Conservation (phyloP, 2,797 vertebrate species). For the Microtus obscurus region DNA sequence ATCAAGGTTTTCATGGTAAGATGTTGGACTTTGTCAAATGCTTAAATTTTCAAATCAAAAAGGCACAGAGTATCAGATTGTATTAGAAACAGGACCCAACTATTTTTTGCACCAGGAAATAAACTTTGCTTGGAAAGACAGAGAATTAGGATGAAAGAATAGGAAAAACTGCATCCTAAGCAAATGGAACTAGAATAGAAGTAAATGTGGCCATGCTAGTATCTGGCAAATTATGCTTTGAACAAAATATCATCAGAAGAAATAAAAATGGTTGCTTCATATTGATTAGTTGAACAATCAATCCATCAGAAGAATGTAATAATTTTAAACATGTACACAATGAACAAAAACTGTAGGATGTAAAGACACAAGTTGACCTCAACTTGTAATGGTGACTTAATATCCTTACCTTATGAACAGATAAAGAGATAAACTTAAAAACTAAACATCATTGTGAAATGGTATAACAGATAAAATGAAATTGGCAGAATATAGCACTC, state of each 20-base stretch:
- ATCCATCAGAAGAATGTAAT: neutral
- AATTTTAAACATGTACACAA: neutral
- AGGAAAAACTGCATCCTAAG: neutral
- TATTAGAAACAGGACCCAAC: neutral
- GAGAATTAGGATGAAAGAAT: neutral
- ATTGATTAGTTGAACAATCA: neutral
- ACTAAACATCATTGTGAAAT: neutral
- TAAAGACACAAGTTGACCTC: neutral
- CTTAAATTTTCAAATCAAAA: neutral
- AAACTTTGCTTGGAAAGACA: neutral
- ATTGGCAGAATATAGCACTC: neutral
- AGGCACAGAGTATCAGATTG: neutral
- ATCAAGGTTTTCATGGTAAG: neutral
- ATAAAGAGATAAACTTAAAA: neutral
- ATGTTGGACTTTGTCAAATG: neutral
- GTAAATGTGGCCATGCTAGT: neutral
- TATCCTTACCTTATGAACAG: neutral
- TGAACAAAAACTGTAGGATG: neutral
- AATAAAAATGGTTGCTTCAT: neutral
- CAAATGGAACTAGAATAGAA: neutral
- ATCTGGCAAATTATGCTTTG: neutral
- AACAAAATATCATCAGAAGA: neutral
- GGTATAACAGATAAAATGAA: neutral
- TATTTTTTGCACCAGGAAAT: neutral
- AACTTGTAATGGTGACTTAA: neutral